Evolutionary conservation across 2,113 vertebrate genomes (phyloP).

Genomic region (Elgaria multicarinata): DNA sequence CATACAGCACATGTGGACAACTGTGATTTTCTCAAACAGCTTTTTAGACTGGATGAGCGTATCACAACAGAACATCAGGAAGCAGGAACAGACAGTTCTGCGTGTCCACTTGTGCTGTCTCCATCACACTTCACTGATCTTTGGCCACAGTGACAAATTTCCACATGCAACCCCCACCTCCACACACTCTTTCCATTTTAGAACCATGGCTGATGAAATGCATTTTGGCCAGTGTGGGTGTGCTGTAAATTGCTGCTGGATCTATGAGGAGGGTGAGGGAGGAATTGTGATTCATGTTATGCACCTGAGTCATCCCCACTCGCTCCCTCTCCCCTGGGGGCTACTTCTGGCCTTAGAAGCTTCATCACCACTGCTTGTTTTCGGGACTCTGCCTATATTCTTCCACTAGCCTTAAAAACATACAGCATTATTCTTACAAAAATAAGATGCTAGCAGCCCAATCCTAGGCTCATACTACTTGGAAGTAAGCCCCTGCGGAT

Average conservation of each 20-base stretch:
- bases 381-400: background rate
- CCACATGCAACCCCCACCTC: background rate
- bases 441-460: background rate
- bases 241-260: conserved; percentile 8
- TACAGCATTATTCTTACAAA: background rate
- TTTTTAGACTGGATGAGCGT: background rate
- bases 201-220: background rate
- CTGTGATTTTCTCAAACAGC: background rate
- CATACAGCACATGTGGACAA: background rate
- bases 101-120: background rate
- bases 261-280: background rate
- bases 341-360: background rate
- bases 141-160: background rate
- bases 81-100: background rate
- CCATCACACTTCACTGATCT: background rate
- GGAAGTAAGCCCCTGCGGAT: too few relatives aligned
- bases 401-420: background rate
- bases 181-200: background rate
- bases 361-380: background rate
- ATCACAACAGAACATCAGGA: background rate
- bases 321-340: background rate
- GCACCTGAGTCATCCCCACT: background rate
- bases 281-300: background rate
- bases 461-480: background rate
- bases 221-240: background rate